Conservation (phyloP, 2,888 invertebrate genomes). For the Protodeltote pygarga region DNA sequence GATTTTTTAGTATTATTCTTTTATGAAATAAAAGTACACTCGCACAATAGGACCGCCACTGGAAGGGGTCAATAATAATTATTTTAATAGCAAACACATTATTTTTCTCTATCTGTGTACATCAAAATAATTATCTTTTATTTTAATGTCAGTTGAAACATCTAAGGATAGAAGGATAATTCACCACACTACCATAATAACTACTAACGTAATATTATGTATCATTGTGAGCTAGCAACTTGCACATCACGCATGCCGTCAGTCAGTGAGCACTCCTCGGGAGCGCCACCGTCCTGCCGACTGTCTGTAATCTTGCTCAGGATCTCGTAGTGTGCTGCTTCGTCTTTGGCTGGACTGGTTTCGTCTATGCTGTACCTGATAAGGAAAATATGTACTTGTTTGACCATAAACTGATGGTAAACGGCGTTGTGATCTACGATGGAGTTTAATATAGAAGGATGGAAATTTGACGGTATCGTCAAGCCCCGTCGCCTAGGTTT, state of each 20-base stretch:
- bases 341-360: conserved; percentile 87
- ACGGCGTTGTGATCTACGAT: no score
- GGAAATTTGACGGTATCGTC: no score
- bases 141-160: neutral
- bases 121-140: no score
- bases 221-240: conserved; percentile 42
- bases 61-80: no score
- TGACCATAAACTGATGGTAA: no score
- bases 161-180: neutral
- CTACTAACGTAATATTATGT: neutral
- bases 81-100: no score
- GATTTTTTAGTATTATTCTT: no score
- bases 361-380: conserved; percentile 88
- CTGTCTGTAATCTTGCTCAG: conserved; percentile 79
- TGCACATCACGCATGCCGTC: conserved; percentile 54
- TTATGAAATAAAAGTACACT: no score
- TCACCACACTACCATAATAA: neutral
- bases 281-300: conserved; percentile 2
- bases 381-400: conserved; percentile 5
- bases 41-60: no score
- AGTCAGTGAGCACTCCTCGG: conserved; percentile 47
- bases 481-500: no score
- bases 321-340: conserved; percentile 87
- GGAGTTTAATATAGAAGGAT: no score
- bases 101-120: no score